Percentiles rank a stretch among this genome's conserved stretches.
Conservation (phyloP, 2,888 invertebrate genomes). For the Nesidiocoris tenuis region DNA sequence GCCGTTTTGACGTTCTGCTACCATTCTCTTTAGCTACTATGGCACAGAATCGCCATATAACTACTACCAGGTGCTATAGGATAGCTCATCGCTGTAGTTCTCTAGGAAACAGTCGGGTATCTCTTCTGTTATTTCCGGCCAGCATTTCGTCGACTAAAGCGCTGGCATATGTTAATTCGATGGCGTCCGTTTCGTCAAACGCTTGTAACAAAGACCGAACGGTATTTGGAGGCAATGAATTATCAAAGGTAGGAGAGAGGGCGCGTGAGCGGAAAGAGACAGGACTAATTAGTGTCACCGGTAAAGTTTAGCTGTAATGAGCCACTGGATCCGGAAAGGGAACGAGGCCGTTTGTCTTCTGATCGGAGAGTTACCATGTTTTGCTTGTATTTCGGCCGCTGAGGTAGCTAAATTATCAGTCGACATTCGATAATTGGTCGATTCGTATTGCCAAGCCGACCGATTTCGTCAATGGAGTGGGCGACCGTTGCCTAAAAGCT, state of each 20-base stretch:
- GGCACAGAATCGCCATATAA: no score
- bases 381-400: neutral
- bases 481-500: no score
- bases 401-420: neutral
- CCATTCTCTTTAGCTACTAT: no score
- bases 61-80: no score
- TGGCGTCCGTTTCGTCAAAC: slow-evolving; percentile 1
- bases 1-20: no score
- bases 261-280: slow-evolving; percentile 3
- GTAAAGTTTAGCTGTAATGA: slow-evolving; percentile 19
- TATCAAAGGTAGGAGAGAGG: slow-evolving; percentile 2
- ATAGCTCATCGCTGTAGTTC: no score
- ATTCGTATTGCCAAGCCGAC: neutral
- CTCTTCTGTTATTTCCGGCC: no score
- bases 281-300: slow-evolving; percentile 11
- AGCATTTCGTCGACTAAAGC: no score
- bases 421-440: neutral
- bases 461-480: no score
- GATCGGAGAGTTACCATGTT: neutral
- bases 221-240: slow-evolving; percentile 7
- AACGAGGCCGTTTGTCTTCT: neutral
- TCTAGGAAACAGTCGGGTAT: no score
- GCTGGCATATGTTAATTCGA: slow-evolving; percentile 1
- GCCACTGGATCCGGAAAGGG: neutral
- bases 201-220: neutral